phyloP scores from a whole-genome alignment of 2,113 vertebrate genomes.

The Helogale parvula region DNA sequence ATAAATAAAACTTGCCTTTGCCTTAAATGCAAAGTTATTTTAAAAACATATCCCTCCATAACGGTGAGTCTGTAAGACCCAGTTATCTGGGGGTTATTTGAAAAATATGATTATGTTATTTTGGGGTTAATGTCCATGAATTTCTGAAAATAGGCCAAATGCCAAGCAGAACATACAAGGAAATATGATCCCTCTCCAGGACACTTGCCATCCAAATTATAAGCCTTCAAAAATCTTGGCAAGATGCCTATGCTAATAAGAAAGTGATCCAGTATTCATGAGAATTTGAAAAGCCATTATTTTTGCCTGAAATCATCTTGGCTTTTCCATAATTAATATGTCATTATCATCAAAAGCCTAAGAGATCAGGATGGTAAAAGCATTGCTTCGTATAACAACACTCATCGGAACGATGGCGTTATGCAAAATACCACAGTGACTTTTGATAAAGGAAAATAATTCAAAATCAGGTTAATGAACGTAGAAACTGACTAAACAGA shows the following conservation, averaged over 20 bases:
- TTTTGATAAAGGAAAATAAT: conserved; percentile 40
- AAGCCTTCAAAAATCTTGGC: conserved; percentile 64
- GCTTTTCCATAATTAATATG: conserved; percentile 71
- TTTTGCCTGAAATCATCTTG: conserved; percentile 67
- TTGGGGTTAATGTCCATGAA: conserved; percentile 59
- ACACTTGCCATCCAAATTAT: conserved; percentile 67
- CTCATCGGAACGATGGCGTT: conserved; percentile 9
- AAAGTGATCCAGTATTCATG: conserved; percentile 73
- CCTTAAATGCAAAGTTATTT: background rate
- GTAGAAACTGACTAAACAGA: background rate
- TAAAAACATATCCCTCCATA: conserved; percentile 1
- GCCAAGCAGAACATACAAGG: conserved; percentile 45
- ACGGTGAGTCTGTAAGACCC: background rate
- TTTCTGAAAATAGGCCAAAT: conserved; percentile 58
- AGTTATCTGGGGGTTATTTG: conserved; percentile 62
- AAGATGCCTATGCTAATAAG: conserved; percentile 68
- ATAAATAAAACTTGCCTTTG: conserved; percentile 36
- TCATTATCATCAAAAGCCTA: conserved; percentile 66
- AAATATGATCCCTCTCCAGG: conserved; percentile 67
- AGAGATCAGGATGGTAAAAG: conserved; percentile 53
- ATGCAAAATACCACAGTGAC: conserved; percentile 48
- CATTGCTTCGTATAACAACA: conserved; percentile 51
- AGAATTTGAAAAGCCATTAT: conserved; percentile 68
- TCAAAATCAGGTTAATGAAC: background rate
- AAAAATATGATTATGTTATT: conserved; percentile 65